These are phyloP conservation scores for Otocyon megalotis DNA, from an alignment of 2,113 vertebrate species.

Conservation along the genomic window DNA sequence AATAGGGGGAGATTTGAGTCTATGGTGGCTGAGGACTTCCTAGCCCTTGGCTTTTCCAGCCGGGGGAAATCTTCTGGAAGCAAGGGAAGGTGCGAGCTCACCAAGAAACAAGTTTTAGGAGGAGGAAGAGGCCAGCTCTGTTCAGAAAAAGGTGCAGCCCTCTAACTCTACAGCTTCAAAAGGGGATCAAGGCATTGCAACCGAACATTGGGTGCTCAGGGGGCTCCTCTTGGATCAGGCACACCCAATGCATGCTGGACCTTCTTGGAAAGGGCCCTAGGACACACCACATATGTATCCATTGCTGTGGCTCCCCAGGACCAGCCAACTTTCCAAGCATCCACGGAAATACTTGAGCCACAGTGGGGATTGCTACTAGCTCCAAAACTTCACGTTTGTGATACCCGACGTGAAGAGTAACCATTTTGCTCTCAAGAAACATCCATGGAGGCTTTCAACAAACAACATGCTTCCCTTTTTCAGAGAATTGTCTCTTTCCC, in stretches of 20 bases:
- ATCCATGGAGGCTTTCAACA: slow-evolving; percentile 30
- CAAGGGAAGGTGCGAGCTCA: neutral
- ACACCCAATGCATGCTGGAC: neutral
- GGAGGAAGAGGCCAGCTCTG: neutral
- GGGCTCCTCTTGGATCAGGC: neutral
- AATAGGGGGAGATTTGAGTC: neutral
- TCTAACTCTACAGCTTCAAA: accelerated
- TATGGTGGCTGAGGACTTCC: neutral
- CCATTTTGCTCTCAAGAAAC: neutral
- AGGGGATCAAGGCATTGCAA: neutral
- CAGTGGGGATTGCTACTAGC: neutral
- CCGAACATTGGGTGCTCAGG: neutral
- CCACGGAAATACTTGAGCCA: neutral
- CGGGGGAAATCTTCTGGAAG: neutral
- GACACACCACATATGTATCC: neutral
- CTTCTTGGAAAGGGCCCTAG: neutral
- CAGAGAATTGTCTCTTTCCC: neutral
- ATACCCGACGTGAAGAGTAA: neutral
- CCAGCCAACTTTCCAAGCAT: neutral
- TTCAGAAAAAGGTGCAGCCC: neutral
- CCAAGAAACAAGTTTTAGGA: neutral
- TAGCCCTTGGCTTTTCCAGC: neutral
- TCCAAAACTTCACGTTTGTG: neutral
- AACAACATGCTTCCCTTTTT: neutral
- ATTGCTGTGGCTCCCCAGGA: accelerated